A percentile compares a stretch with the other conserved stretches of the same genome.
Conservation (phyloP, 2,113 vertebrate genomes). For the Myotis davidii region DNA sequence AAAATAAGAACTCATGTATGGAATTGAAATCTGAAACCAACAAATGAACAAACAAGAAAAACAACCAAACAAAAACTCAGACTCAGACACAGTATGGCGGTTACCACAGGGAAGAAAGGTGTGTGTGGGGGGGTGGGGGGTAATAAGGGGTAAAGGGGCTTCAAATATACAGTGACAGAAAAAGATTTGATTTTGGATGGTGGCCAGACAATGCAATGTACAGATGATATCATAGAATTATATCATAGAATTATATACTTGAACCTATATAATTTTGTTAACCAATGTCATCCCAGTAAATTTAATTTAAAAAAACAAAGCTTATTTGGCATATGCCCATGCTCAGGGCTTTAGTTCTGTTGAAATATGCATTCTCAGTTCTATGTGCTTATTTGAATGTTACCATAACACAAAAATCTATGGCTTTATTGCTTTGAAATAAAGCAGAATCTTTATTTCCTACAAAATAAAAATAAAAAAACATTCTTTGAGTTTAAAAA, state of each 20-base stretch:
- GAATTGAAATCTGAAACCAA: not conserved
- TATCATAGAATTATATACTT: not conserved
- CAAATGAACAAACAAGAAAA: not conserved
- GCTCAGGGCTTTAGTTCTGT: not conserved
- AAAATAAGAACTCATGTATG: not conserved
- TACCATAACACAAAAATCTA: not conserved
- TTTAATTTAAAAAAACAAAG: not conserved
- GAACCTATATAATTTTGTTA: not conserved
- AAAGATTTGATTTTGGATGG: not conserved
- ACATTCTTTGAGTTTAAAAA: not conserved
- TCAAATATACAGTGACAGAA: not conserved
- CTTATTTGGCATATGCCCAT: not conserved
- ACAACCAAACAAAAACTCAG: not conserved
- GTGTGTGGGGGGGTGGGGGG: accelerated
- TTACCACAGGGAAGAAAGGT: not conserved
- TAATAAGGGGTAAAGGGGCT: not conserved
- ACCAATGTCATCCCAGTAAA: not conserved
- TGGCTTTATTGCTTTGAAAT: not conserved
- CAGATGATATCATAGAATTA: no score
- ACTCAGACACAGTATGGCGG: not conserved
- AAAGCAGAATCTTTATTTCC: not conserved
- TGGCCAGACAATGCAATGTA: not conserved
- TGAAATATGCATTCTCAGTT: not conserved
- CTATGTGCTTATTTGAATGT: conserved; percentile 29
- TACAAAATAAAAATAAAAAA: not conserved